A percentile compares a stretch with the other conserved stretches of the same genome.
Conservation (phyloP, 2,888 invertebrate species). For the Ceramica pisi region DNA sequence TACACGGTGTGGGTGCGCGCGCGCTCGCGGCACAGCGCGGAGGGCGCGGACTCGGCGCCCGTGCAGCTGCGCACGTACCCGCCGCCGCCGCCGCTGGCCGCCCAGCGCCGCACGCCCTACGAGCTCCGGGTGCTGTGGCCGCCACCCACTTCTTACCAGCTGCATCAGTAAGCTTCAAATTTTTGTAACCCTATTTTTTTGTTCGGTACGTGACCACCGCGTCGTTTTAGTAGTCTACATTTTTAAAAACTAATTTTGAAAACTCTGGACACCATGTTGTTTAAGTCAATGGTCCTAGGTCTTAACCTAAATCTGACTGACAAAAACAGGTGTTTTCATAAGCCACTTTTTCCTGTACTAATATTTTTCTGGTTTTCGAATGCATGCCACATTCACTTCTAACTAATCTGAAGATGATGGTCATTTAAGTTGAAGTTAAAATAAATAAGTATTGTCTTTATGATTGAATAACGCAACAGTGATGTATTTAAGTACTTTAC, state of each 20-base stretch:
- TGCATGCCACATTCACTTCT: neutral
- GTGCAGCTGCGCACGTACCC: slow-evolving; percentile 93
- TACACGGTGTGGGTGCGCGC: slow-evolving; percentile 95
- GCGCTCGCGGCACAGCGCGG: slow-evolving; percentile 92
- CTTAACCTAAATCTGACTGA: neutral
- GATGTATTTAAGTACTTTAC: neutral
- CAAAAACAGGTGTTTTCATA: neutral
- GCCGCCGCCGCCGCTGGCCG: slow-evolving; percentile 92
- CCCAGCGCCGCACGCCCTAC: slow-evolving; percentile 82
- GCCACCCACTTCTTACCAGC: slow-evolving; percentile 82
- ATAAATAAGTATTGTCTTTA: neutral
- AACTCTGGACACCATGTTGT: too few species aligned
- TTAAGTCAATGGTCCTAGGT: too few species aligned
- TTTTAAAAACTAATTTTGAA: too few species aligned
- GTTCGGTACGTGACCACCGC: too few species aligned
- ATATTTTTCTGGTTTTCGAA: neutral
- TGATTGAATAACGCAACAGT: neutral
- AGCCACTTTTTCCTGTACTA: neutral
- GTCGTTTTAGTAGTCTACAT: too few species aligned
- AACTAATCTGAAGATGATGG: too few species aligned
- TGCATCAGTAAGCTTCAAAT: slow-evolving; percentile 74
- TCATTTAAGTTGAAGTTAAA: neutral
- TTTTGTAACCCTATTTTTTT: too few species aligned
- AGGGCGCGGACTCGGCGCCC: slow-evolving; percentile 91
- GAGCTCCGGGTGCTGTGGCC: slow-evolving; percentile 93